Base-by-base conservation (phyloP, 1,140 invertebrate genomes). In the Idris sp. region DNA sequence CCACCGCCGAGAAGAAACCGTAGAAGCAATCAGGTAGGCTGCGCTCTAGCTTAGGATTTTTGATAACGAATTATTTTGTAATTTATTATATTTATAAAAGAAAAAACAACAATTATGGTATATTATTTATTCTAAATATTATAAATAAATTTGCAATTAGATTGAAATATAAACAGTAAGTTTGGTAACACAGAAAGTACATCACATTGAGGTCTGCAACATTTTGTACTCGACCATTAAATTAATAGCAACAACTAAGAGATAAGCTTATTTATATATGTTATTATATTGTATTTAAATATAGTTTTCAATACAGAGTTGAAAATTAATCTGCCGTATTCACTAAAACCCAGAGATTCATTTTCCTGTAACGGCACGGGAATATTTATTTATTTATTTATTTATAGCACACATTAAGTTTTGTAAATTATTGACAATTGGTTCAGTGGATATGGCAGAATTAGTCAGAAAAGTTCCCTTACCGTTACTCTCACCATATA, bases 1-100 rank as follows among this genome's bases (percentile, higher is more conserved):
- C 94, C 95, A 4, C 96, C 96, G 15, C 96, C 95, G 0, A 88
- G 95, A 77, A 90, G 93, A 85, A 93, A 94, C 76, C 93, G 91
- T 76, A 84, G 85, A 58, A 80, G 69, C 38, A 79, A 79, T 75
- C 86, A 87, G 86, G 86, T 87, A 87, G 82, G 85, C 69, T 87
- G 87, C 76, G 69, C 38, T 61, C 51, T 86, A 18, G 67, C 79
- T 74, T 87, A 74, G 36, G 18, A 30, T 33, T 56, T 33, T 11
- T 35, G 15, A 6, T 14, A 31, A 10, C 11, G 31, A 30, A 30
- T 30, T n/a, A n/a, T n/a, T n/a, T n/a, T n/a, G n/a, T n/a, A n/a
- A n/a, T n/a, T n/a, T n/a, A n/a, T n/a, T n/a, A n/a, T n/a, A n/a
- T n/a, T n/a, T n/a, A n/a, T n/a, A n/a, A n/a, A n/a, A n/a, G n/a